These are phyloP conservation scores for Ifrita kowaldi DNA, from an alignment of 2,113 vertebrate species.

Conservation along the genomic window DNA sequence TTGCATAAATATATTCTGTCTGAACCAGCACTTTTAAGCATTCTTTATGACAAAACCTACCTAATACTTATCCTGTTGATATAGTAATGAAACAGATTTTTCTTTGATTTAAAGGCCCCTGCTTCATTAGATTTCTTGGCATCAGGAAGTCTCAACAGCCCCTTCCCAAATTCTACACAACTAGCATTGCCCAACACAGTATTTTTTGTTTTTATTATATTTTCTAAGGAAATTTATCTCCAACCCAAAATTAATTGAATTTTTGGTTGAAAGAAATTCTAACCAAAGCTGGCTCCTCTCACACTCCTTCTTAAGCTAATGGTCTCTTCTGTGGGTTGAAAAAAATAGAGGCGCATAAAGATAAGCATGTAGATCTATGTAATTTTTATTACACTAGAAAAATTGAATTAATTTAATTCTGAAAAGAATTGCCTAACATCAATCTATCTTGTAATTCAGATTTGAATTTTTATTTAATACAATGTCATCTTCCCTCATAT, in stretches of 20 bases:
- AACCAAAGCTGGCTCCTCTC: not conserved
- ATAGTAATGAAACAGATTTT: not conserved
- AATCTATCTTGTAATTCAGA: not conserved
- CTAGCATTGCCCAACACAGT: not conserved
- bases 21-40: not conserved
- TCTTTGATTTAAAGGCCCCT: not conserved
- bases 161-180: not conserved
- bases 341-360: accelerated
- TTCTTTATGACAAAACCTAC: not conserved
- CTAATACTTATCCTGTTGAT: not conserved
- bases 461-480: not conserved
- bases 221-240: not conserved
- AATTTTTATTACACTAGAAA: not conserved
- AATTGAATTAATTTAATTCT: not conserved
- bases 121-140: not conserved
- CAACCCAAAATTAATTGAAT: not conserved
- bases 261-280: not conserved
- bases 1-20: not conserved
- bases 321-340: not conserved
- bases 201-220: not conserved
- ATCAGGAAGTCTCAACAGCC: not conserved
- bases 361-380: not conserved
- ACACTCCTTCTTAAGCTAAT: not conserved
- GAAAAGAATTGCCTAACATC: not conserved
- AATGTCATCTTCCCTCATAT: not conserved